Percentiles rank a stretch among this genome's conserved stretches.
These are phyloP conservation scores for Nesogale talazaci DNA, from an alignment of 2,113 vertebrate genomes.

Conservation along the genomic window DNA sequence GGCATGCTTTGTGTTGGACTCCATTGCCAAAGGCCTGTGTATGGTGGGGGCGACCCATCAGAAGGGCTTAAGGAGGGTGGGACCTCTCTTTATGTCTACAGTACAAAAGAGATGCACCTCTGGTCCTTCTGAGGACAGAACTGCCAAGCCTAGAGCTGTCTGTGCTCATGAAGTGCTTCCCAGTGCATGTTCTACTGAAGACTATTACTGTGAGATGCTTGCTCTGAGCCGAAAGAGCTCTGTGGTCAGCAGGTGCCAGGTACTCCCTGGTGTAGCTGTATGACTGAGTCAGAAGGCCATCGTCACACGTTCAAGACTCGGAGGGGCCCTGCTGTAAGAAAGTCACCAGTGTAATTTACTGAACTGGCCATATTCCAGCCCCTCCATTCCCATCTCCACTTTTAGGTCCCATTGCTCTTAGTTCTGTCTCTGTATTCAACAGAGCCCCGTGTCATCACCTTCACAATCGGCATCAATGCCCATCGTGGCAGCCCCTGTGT, in stretches of 20 bases:
- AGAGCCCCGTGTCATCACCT: too few relatives aligned
- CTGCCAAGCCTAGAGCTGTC: not conserved
- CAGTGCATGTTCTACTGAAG: not conserved
- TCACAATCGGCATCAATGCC: too few relatives aligned
- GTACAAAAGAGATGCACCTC: not conserved
- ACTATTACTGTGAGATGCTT: not conserved
- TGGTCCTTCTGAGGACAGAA: not conserved
- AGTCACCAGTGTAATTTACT: not conserved
- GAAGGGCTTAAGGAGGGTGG: not conserved
- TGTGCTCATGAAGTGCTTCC: not conserved
- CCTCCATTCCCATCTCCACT: not conserved
- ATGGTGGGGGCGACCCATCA: not conserved
- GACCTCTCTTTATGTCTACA: not conserved
- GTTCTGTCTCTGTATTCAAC: too few relatives aligned
- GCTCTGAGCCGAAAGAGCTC: not conserved
- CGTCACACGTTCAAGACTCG: not conserved
- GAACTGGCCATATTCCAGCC: not conserved
- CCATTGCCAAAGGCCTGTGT: not conserved
- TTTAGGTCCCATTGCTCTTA: not conserved
- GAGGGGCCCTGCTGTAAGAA: not conserved
- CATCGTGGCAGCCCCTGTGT: too few relatives aligned
- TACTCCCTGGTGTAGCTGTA: not conserved
- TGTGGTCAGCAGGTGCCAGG: not conserved
- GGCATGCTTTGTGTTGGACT: not conserved
- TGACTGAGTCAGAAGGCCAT: not conserved